Evolutionary conservation across 2,888 invertebrate species (phyloP).

Genomic region (Hoplodrina ambigua): DNA sequence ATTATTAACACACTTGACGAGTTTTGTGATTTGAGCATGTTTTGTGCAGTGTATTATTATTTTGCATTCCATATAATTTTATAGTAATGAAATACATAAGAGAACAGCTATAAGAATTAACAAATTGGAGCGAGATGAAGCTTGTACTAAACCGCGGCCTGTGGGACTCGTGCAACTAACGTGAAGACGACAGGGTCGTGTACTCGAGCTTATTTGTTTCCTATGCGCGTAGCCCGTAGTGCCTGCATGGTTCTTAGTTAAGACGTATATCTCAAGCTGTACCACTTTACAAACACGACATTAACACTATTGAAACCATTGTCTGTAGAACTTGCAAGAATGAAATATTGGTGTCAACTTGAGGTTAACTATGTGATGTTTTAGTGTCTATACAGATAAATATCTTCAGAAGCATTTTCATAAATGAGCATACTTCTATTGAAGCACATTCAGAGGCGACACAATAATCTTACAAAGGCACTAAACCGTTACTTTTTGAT

Average conservation of each 20-base stretch:
- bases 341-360: constrained; percentile 42
- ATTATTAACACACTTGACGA: constrained; percentile 76
- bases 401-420: neutral
- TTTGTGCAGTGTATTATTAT: constrained; percentile 74
- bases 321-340: neutral
- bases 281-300: constrained; percentile 3
- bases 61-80: constrained; percentile 69
- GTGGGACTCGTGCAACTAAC: constrained; percentile 57
- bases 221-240: constrained; percentile 56
- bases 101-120: constrained; percentile 47
- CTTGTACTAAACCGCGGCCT: constrained; percentile 61
- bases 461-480: constrained; percentile 15
- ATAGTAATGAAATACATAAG: constrained; percentile 38
- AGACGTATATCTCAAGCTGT: constrained; percentile 51
- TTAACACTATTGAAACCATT: neutral
- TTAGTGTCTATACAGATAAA: constrained; percentile 42
- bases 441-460: neutral
- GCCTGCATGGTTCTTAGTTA: constrained; percentile 61
- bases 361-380: constrained; percentile 51
- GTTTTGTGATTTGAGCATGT: constrained; percentile 79
- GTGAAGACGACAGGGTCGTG: constrained; percentile 29
- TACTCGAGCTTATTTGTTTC: constrained; percentile 59
- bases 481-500: constrained; percentile 38
- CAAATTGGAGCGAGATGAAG: constrained; percentile 43
- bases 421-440: neutral